These are phyloP conservation scores for Xiphydria camelus DNA, from an alignment of 2,888 invertebrate species.

Conservation along the genomic window DNA sequence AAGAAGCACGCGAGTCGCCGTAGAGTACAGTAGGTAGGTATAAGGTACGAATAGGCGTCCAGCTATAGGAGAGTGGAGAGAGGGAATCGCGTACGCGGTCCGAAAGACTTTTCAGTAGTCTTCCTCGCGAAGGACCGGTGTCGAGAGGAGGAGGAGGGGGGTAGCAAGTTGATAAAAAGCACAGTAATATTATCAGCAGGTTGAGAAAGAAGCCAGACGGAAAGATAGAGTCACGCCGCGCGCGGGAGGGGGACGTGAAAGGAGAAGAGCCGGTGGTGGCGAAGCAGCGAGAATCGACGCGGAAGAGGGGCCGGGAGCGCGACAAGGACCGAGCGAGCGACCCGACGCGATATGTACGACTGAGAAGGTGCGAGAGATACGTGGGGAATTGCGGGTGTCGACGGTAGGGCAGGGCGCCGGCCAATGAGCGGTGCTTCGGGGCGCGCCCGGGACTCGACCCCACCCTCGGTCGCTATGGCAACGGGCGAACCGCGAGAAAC, in stretches of 20 bases:
- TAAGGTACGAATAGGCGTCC: no score
- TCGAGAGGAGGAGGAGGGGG: no score
- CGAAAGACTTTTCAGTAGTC: no score
- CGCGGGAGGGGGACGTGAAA: slow-evolving; percentile 17
- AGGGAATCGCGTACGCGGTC: no score
- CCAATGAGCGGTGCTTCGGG: slow-evolving; percentile 53
- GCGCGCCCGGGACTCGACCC: slow-evolving; percentile 55
- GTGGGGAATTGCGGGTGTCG: slow-evolving; percentile 26
- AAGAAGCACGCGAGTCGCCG: no score
- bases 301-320: slow-evolving; percentile 13
- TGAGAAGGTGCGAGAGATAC: slow-evolving; percentile 24
- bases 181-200: slow-evolving; percentile 27
- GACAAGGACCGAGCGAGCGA: slow-evolving; percentile 5
- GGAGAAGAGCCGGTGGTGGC: slow-evolving; percentile 21
- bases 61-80: no score
- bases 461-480: slow-evolving; percentile 56
- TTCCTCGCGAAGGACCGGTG: no score
- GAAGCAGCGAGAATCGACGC: slow-evolving; percentile 8
- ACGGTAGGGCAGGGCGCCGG: slow-evolving; percentile 45
- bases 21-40: no score
- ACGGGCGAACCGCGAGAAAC: slow-evolving; percentile 51
- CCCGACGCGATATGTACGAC: slow-evolving; percentile 14
- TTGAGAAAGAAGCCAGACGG: slow-evolving; percentile 19
- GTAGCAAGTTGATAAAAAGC: slow-evolving; percentile 25
- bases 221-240: neutral